A percentile compares a stretch with the other conserved stretches of the same genome.
phyloP scores from a whole-genome alignment of 1,140 invertebrate genomes.

The Yoshiicerus persimilis region DNA sequence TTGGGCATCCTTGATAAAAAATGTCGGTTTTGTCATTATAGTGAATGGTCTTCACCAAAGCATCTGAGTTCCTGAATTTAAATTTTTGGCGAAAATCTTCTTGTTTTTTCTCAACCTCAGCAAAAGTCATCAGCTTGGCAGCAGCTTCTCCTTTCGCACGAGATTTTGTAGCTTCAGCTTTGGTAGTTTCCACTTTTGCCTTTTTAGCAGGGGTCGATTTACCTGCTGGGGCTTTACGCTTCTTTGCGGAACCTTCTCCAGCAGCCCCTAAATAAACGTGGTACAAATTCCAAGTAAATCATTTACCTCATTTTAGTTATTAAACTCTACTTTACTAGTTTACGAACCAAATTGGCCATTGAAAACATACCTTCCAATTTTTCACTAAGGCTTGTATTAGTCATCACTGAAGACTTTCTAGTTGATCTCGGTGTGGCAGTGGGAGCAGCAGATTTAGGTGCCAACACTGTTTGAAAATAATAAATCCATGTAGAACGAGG shows the following conservation, averaged over 20 bases:
- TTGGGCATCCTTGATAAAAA: slow-evolving; percentile 30
- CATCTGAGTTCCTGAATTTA: slow-evolving; percentile 26
- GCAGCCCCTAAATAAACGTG: too few species aligned
- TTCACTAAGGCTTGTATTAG: neutral
- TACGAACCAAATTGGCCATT: too few species aligned
- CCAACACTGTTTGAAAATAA: neutral
- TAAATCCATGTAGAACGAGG: neutral
- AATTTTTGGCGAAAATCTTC: slow-evolving; percentile 32
- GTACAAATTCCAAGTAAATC: neutral
- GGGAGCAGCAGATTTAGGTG: neutral
- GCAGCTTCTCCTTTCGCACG: neutral
- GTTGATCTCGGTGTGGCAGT: slow-evolving; percentile 11
- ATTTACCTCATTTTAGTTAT: too few species aligned
- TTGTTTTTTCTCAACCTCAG: slow-evolving; percentile 29
- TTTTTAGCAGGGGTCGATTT: slow-evolving; percentile 28
- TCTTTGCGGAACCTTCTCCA: neutral
- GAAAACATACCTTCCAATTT: neutral
- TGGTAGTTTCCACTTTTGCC: neutral
- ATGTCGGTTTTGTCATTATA: slow-evolving; percentile 37
- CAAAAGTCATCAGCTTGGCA: slow-evolving; percentile 33
- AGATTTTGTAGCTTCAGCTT: neutral
- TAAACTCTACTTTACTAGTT: neutral
- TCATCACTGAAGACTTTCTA: neutral
- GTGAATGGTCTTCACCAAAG: slow-evolving; percentile 27
- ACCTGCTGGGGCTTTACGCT: neutral